Evolutionary conservation across 1,140 invertebrate genomes (phyloP).

Genomic region (Drosophila obscura): DNA sequence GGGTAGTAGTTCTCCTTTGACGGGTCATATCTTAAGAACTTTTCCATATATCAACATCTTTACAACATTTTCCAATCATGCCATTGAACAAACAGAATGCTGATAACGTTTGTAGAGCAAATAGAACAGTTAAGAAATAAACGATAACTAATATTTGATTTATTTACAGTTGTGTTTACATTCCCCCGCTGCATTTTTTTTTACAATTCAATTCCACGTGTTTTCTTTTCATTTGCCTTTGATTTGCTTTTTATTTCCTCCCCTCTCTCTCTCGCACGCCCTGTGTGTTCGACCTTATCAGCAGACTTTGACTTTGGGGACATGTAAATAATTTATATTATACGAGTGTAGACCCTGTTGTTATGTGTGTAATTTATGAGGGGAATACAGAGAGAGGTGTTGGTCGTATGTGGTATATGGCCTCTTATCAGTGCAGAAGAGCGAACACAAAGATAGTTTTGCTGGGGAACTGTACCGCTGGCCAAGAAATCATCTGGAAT

Average conservation of each 20-base stretch:
- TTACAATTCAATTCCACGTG: constrained; percentile 31
- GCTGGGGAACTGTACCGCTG: too few relatives aligned
- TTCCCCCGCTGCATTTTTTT: constrained; percentile 49
- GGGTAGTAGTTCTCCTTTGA: too few relatives aligned
- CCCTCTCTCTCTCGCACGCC: not conserved
- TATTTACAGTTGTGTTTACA: constrained; percentile 66
- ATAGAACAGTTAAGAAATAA: constrained; percentile 27
- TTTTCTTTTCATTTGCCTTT: constrained; percentile 31
- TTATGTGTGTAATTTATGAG: constrained; percentile 78
- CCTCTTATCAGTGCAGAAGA: constrained; percentile 47
- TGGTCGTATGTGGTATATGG: constrained; percentile 52
- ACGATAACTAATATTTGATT: constrained; percentile 70
- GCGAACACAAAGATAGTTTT: constrained; percentile 14
- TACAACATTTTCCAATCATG: not conserved
- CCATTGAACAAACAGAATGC: constrained; percentile 19
- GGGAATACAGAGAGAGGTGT: constrained; percentile 53
- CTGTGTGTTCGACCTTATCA: constrained; percentile 51
- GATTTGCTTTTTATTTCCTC: constrained; percentile 31
- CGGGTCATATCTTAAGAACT: not conserved
- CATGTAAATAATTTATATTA: constrained; percentile 81
- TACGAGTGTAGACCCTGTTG: constrained; percentile 61
- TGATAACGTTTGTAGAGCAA: constrained; percentile 37
- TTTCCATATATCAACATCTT: constrained; percentile 15
- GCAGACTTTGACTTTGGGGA: constrained; percentile 79
- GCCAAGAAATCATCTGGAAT: too few relatives aligned